A percentile compares a stretch with the other conserved stretches of the same genome.
phyloP scores from a whole-genome alignment of 1,140 invertebrate genomes.

The Diachasmimorpha longicaudata region DNA sequence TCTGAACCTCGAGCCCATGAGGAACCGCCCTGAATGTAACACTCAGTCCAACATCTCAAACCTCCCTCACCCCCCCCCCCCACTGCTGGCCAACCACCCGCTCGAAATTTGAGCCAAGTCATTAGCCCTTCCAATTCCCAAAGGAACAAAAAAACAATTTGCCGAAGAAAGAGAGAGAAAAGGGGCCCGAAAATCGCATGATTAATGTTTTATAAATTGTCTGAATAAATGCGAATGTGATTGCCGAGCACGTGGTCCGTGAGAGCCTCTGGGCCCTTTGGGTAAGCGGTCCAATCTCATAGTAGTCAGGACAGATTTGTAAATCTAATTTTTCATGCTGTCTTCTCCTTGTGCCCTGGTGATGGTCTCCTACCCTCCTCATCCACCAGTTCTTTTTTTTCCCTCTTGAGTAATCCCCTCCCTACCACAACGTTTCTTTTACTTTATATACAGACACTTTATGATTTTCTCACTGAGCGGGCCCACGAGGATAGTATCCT shows the following conservation, averaged over 20 bases:
- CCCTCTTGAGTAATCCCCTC: slow-evolving; percentile 6
- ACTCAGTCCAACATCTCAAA: slow-evolving; percentile 18
- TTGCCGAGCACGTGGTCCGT: slow-evolving; percentile 13
- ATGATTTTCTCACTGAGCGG: slow-evolving; percentile 42
- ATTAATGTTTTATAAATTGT: slow-evolving; percentile 27
- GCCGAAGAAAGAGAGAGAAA: background rate
- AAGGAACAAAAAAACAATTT: background rate
- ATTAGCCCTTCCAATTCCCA: slow-evolving; percentile 14
- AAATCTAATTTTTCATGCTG: slow-evolving; percentile 58
- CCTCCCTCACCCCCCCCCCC: background rate
- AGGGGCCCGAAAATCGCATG: background rate
- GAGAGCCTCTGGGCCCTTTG: slow-evolving; percentile 1
- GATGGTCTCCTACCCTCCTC: slow-evolving; percentile 19
- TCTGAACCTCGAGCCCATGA: background rate
- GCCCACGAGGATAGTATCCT: slow-evolving; percentile 54
- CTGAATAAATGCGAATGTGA: slow-evolving; percentile 18
- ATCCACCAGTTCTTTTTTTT: slow-evolving; percentile 18
- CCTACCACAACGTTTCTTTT: background rate
- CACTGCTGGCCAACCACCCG: background rate
- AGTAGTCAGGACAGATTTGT: slow-evolving; percentile 55
- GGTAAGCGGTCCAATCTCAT: slow-evolving; percentile 34
- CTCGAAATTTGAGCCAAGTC: background rate
- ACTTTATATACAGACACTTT: background rate
- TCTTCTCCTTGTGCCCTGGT: slow-evolving; percentile 29
- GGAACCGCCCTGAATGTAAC: background rate